A percentile compares a stretch with the other conserved stretches of the same genome.
Evolutionary conservation across 2,888 invertebrate genomes (phyloP).

Genomic region (Dasypolia templi): DNA sequence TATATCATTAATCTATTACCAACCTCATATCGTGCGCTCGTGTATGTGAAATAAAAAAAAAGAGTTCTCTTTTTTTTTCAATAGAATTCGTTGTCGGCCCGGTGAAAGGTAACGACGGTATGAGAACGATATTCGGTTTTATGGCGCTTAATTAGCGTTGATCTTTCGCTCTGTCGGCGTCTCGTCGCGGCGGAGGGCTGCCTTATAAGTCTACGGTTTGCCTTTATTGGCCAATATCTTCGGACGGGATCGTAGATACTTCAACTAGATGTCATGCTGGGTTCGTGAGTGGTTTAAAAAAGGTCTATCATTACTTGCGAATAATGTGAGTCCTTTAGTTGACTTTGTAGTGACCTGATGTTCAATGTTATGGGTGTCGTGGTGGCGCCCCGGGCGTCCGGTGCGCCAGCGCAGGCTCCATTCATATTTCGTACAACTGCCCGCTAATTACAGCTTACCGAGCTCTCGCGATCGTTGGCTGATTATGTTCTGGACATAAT

Average conservation of each 20-base stretch:
- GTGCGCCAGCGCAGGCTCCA: slow-evolving; percentile 79
- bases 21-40: slow-evolving; percentile 81
- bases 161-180: slow-evolving; percentile 82
- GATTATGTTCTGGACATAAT: slow-evolving; percentile 85
- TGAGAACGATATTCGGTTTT: slow-evolving; percentile 87
- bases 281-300: slow-evolving; percentile 72
- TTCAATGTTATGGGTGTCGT: slow-evolving; percentile 69
- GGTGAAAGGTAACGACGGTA: slow-evolving; percentile 86
- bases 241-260: slow-evolving; percentile 79
- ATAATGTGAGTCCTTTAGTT: slow-evolving; percentile 62
- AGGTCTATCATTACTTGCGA: slow-evolving; percentile 68
- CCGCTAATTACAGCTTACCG: slow-evolving; percentile 83
- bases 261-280: slow-evolving; percentile 80
- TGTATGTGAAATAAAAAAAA: slow-evolving; percentile 75
- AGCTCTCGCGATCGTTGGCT: slow-evolving; percentile 75
- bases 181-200: slow-evolving; percentile 73
- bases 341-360: slow-evolving; percentile 57
- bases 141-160: slow-evolving; percentile 88
- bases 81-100: slow-evolving; percentile 79
- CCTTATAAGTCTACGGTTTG: slow-evolving; percentile 78
- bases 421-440: slow-evolving; percentile 87
- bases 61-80: slow-evolving; percentile 67
- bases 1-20: slow-evolving; percentile 90
- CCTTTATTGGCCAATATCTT: slow-evolving; percentile 84
- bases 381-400: slow-evolving; percentile 75